Evolutionary conservation across 2,888 invertebrate genomes (phyloP).

Genomic region (Rosalia funebris): DNA sequence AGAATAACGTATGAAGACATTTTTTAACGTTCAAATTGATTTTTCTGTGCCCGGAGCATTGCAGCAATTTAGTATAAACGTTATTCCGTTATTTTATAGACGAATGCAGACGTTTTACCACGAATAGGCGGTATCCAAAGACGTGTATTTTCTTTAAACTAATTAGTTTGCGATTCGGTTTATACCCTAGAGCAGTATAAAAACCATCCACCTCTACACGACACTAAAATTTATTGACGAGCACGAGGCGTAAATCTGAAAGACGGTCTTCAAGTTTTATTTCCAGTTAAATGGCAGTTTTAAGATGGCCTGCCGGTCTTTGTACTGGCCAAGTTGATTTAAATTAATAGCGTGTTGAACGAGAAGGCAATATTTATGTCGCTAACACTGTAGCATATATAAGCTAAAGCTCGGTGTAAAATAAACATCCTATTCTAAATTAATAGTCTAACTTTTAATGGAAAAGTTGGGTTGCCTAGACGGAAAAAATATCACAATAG

Average conservation of each 20-base stretch:
- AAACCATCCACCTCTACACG: not conserved
- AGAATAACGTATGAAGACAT: no score
- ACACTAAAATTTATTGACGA: not conserved
- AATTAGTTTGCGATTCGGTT: no score
- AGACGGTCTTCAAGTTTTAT: constrained; percentile 8
- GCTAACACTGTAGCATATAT: constrained; percentile 6
- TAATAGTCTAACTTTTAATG: constrained; percentile 43
- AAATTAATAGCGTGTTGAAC: constrained; percentile 48
- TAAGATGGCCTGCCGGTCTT: constrained; percentile 15
- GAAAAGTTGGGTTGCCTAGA: constrained; percentile 35
- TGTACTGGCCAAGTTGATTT: constrained; percentile 37
- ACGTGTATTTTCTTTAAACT: no score
- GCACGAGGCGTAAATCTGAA: not conserved
- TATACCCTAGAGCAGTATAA: no score
- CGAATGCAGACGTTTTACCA: no score
- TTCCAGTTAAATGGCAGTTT: constrained; percentile 14
- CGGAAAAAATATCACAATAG: constrained; percentile 23
- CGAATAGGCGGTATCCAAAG: no score
- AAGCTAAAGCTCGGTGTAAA: not conserved
- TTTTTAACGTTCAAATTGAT: no score
- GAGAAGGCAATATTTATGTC: constrained; percentile 41
- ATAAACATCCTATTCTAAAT: constrained; percentile 30
- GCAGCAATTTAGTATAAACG: no score
- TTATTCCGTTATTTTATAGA: no score
- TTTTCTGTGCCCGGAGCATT: no score